Evolutionary conservation across 2,113 vertebrate species (phyloP), one percentile per base, ranked within the genome.

Genomic region (Uria lomvia): DNA sequence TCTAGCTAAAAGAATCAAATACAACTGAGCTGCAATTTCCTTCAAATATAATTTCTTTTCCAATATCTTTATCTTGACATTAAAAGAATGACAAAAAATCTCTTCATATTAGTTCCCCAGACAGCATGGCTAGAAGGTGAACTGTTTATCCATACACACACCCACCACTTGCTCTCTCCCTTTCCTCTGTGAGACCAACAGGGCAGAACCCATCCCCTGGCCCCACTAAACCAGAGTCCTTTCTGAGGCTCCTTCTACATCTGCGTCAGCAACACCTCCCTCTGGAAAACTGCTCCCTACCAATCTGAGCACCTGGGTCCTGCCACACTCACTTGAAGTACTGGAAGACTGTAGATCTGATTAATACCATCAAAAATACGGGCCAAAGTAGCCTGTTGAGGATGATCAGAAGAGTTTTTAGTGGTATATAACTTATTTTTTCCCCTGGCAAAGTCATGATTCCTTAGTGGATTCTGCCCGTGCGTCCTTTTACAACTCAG

Each of bases 31-130:
- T 92, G 65, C 60, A 65, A 58, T 91, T 78, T 53, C 60, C 38
- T 70, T 82, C 47, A 63, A 63, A 67, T 36, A 26, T 8, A 42
- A 86, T 74, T 88, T 74, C 9, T 73, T 88, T 74, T 63, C 38
- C 40, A 49, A 11, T 56, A 32, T 53, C 43, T 83, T 87, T 85
- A 92, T 62, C 92, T 79, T 93, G 62, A 68, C 59, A 59, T 26
- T 73, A 62, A 58, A 87, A 76, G 53, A 93, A 93, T 32, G 32
- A 88, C 58, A 36, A 83, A 92, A 68, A 83, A 90, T 47, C 18
- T 83, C 85, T 77, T 86, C 49, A 6, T 12, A 17, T 42, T 38
- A 76, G 43, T 42, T 86, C 79, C 68, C 36, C 40, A 80, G 63
- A 58, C 29, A 38, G 7, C 1, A 17, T 2, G 66, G 58, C 58